Base-by-base conservation (phyloP, 2,888 invertebrate species). In the Maniola hyperantus region DNA sequence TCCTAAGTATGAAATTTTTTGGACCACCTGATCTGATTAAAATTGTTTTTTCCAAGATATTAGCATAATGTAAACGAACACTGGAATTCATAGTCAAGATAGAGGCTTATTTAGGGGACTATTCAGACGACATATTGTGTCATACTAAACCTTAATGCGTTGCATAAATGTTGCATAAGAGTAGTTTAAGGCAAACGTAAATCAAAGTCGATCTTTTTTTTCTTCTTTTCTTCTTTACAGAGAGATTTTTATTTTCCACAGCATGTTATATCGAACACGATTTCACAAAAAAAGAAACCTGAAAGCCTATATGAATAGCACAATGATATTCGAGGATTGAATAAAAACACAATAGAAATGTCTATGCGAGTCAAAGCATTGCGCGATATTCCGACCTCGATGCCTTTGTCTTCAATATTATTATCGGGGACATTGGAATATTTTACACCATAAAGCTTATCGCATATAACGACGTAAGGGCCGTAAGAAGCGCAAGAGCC, bases 401-500 rank as follows among this genome's bases (percentile, higher is more conserved):
- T 33, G 61, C 46, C 65, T 57, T 68, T 62, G 68, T 68, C 65
- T 68, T 65, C 65, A 68, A 58, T 68, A 65, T 78, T 83, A 81
- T 83, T 82, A 78, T 80, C 74, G 76, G 76, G 77, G 71, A 74
- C 76, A 80, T 85, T 83, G 84, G 83, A 86, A 86, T 85, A 84
- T 82, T 84, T 84, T 81, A 81, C 76, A 72, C 77, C 79, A 18
- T 77, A 75, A 69, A 68, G 73, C 76, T 74, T 72, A 15, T 18
- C 48, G 48, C 18, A 10, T 18, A 48, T 15, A 2, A n/a, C n/a
- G 6, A n/a, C 13, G 13, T 10, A 11, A 13, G 13, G 1, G 4
- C 42, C 42, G 11, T 13, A 13, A 11, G 13, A 42, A 5, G 13
- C 5, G 42, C 42, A 44, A 11, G 42, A 11, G 5, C 42, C 13